Base-by-base conservation (phyloP, 2,797 vertebrate genomes). In the Squalus acanthias region DNA sequence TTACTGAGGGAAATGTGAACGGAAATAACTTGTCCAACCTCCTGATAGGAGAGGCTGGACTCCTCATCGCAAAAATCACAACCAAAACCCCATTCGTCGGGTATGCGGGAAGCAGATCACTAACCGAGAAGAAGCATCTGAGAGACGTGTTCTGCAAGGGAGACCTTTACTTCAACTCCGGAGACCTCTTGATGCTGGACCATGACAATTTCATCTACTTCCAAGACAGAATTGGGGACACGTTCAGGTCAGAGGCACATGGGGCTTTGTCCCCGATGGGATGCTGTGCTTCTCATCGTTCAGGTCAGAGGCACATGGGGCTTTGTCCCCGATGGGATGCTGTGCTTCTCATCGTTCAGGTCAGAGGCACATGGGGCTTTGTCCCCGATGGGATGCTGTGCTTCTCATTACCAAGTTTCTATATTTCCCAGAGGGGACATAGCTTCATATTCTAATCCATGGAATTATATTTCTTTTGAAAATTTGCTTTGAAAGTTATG, bases 141-240 rank as follows among this genome's bases (percentile, higher is more conserved):
- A 97, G 88, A 96, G 98, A 99, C 0, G 98, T 99, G 94, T 99
- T 99, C 89, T 97, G 97, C 96, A 98, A 98, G 96, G 99, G 98
- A 82, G 99, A 99, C 63, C 0, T 98, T 1, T 99, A 99, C 97
- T 99, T 98, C 95, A 99, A 99, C 97, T 98, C 97, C 0, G 98
- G 99, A 0, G 99, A 99, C 96, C 98, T 99, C 87, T 96, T 99
- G 46, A 97, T 96, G 96, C 97, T 98, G 0, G 98, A 99, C 96
- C 60, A 96, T 0, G 97, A 99, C 39, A 98, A 98, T 26, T 99
- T 99, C 13, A 0, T 99, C 96, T 99, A 98, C 97, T 99, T 99
- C 96, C 98, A 98, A 3, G 99, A 99, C 96, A 98, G 98, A 96
- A 98, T 98, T 15, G 99, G 99, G 97, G 99, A 99, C 97, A 99